These are phyloP conservation scores for Pharmacophagus antenor DNA, from an alignment of 2,888 invertebrate genomes.

Conservation along the genomic window DNA sequence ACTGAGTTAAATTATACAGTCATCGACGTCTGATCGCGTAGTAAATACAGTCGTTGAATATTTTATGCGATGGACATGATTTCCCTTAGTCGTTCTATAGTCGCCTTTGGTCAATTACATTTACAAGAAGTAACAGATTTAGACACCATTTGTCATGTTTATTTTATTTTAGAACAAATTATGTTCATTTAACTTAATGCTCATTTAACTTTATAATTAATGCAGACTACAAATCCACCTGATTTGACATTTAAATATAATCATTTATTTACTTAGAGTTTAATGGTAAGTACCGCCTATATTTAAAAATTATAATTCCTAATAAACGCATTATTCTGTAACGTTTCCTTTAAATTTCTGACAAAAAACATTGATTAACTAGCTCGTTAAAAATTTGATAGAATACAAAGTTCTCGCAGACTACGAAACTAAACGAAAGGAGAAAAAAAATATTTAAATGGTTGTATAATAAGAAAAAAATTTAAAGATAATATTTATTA, in stretches of 20 bases:
- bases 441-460: too few relatives aligned
- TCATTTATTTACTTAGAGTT: neutral
- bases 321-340: too few relatives aligned
- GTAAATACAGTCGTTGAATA: conserved; percentile 21
- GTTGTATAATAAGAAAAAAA: too few relatives aligned
- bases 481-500: too few relatives aligned
- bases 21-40: conserved; percentile 21
- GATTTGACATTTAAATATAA: neutral
- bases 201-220: neutral
- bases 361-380: too few relatives aligned
- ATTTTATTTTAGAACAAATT: neutral
- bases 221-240: neutral
- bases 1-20: conserved; percentile 25
- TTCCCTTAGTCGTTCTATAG: neutral
- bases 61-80: conserved; percentile 16
- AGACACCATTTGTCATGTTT: neutral
- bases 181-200: neutral
- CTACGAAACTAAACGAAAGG: too few relatives aligned
- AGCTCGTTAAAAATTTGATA: too few relatives aligned
- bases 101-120: neutral
- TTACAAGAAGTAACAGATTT: neutral
- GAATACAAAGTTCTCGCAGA: too few relatives aligned
- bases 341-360: too few relatives aligned
- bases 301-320: neutral
- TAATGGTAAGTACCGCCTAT: neutral